A percentile compares a stretch with the other conserved stretches of the same genome.
These are phyloP conservation scores for Acleris cristana DNA, from an alignment of 2,888 invertebrate species.

Conservation along the genomic window DNA sequence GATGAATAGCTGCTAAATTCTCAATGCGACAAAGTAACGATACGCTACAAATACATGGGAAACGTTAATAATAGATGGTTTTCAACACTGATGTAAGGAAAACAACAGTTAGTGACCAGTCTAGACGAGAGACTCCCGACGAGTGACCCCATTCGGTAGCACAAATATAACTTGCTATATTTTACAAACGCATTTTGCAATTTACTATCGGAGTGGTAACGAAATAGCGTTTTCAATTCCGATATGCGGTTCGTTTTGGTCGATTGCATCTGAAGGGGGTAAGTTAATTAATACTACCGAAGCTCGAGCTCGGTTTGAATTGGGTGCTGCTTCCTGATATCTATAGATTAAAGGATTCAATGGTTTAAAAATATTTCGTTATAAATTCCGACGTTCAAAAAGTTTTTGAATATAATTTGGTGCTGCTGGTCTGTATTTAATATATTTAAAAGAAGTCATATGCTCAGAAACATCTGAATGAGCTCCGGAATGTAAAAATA, in stretches of 20 bases:
- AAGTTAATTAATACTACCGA: constrained; percentile 29
- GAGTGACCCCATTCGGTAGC: constrained; percentile 35
- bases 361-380: not conserved
- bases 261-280: constrained; percentile 31
- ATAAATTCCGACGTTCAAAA: not conserved
- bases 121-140: constrained; percentile 61
- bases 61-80: constrained; percentile 22
- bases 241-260: constrained; percentile 21
- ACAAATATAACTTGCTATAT: constrained; percentile 28
- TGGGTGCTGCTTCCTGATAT: constrained; percentile 24
- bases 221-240: constrained; percentile 31
- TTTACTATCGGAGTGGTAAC: constrained; percentile 22
- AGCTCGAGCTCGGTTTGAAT: constrained; percentile 16
- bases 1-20: too few species aligned
- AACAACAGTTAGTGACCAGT: constrained; percentile 46
- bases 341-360: constrained; percentile 1
- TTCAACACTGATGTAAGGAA: constrained; percentile 44
- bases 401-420: too few species aligned
- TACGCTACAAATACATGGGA: not conserved
- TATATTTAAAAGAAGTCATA: too few species aligned
- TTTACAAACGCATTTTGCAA: constrained; percentile 37
- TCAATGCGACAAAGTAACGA: too few species aligned
- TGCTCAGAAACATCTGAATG: too few species aligned
- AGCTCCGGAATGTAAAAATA: too few species aligned
- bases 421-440: too few species aligned